Conservation (phyloP, 1,140 invertebrate genomes). For the Achroia grisella region DNA sequence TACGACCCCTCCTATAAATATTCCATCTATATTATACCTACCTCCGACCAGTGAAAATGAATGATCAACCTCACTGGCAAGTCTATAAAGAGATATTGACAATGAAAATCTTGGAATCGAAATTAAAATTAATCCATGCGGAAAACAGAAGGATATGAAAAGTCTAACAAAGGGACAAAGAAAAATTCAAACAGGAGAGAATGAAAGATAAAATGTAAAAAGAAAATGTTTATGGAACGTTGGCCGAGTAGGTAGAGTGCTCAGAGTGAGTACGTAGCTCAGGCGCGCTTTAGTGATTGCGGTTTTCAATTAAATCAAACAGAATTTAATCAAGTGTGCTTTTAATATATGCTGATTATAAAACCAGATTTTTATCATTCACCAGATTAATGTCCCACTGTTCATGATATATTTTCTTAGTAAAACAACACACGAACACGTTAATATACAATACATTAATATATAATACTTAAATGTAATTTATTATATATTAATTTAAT, state of each 20-base stretch:
- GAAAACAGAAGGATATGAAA: slow-evolving; percentile 64
- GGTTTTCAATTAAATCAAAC: slow-evolving; percentile 48
- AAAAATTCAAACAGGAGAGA: slow-evolving; percentile 46
- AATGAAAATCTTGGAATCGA: slow-evolving; percentile 43
- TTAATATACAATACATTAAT: too few species aligned
- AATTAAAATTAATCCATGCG: slow-evolving; percentile 63
- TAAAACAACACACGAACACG: too few species aligned
- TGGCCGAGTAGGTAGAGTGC: slow-evolving; percentile 20
- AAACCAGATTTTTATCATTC: slow-evolving; percentile 7
- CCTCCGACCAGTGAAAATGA: slow-evolving; percentile 13
- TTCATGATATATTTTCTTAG: too few species aligned
- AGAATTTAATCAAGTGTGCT: slow-evolving; percentile 63
- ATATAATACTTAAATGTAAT: too few species aligned
- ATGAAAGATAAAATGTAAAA: slow-evolving; percentile 36
- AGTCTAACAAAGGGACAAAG: slow-evolving; percentile 52
- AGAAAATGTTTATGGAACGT: slow-evolving; percentile 31
- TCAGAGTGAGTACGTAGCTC: slow-evolving; percentile 34
- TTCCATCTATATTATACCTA: slow-evolving; percentile 28
- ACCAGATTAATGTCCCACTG: not conserved
- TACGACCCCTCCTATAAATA: slow-evolving; percentile 59
- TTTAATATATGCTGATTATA: slow-evolving; percentile 48
- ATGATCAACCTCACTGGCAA: slow-evolving; percentile 13
- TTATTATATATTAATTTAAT: too few species aligned
- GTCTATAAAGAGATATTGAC: slow-evolving; percentile 1
- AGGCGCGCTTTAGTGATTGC: slow-evolving; percentile 40